Conservation (phyloP, 2,888 invertebrate species). For the Deilephila elpenor region DNA sequence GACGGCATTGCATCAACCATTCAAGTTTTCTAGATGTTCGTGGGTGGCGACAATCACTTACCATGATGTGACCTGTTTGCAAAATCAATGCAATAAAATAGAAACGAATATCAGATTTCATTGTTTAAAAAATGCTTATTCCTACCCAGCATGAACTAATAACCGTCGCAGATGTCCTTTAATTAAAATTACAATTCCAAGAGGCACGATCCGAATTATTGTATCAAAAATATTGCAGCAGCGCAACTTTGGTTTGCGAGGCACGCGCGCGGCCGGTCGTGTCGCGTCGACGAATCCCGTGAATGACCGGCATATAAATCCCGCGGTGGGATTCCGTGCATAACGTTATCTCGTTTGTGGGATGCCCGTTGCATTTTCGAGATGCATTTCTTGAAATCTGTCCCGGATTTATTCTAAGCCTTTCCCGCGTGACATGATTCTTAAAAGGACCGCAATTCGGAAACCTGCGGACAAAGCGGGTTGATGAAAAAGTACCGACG, state of each 20-base stretch:
- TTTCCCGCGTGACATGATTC: conserved; percentile 7
- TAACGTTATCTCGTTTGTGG: conserved; percentile 23
- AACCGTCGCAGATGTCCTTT: too few species aligned
- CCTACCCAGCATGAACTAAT: too few species aligned
- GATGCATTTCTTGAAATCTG: conserved; percentile 19
- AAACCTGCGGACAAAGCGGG: neutral
- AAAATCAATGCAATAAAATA: too few species aligned
- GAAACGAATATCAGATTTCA: too few species aligned
- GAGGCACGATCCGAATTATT: neutral
- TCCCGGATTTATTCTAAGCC: conserved; percentile 16
- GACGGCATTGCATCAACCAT: too few species aligned
- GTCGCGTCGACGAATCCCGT: conserved; percentile 27
- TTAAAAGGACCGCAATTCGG: neutral
- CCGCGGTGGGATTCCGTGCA: conserved; percentile 29
- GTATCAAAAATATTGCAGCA: conserved; percentile 13
- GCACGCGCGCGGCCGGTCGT: conserved; percentile 28
- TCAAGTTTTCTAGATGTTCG: too few species aligned
- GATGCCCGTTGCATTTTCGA: conserved; percentile 7
- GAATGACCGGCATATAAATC: conserved; percentile 32
- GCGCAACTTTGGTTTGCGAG: conserved; percentile 18
- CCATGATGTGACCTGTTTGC: too few species aligned
- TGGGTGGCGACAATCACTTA: too few species aligned
- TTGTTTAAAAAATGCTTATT: too few species aligned
- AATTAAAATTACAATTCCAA: too few species aligned
- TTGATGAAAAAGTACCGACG: neutral